phyloP scores from a whole-genome alignment of 2,113 vertebrate genomes.

The Paramisgurnus dabryanus region DNA sequence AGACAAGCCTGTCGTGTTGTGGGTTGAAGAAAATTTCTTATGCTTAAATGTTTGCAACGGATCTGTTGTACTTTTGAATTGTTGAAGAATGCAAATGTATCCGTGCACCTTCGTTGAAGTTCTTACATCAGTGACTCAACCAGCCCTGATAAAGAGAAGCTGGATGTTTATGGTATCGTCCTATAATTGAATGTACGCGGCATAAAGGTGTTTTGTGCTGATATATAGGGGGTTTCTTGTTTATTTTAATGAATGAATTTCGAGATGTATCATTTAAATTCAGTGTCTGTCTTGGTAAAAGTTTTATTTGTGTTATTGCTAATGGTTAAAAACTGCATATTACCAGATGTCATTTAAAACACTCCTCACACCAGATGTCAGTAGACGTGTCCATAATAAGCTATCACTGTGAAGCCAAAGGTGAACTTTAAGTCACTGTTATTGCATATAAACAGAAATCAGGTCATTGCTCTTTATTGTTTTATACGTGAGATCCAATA shows the following conservation, averaged over 20 bases:
- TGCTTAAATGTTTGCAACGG: conserved; percentile 54
- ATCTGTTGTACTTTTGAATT: conserved; percentile 55
- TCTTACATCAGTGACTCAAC: conserved; percentile 32
- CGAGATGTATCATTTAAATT: conserved; percentile 34
- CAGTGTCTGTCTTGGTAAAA: not conserved
- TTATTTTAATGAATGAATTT: conserved; percentile 37
- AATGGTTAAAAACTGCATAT: conserved; percentile 1
- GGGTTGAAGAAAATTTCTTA: conserved; percentile 65
- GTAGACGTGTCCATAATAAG: conserved; percentile 19
- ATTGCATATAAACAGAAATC: conserved; percentile 27
- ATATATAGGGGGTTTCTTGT: conserved; percentile 28
- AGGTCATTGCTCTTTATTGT: conserved; percentile 22
- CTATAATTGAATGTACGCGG: conserved; percentile 49
- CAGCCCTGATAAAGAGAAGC: conserved; percentile 1
- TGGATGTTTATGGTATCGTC: conserved; percentile 6
- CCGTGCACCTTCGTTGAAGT: conserved; percentile 42
- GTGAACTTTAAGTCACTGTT: conserved; percentile 44
- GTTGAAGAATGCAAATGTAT: conserved; percentile 42
- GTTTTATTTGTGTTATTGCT: not conserved
- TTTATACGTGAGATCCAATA: not conserved
- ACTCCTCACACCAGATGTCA: conserved; percentile 23
- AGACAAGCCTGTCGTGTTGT: conserved; percentile 58
- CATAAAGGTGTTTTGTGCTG: conserved; percentile 50
- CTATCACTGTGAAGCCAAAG: conserved; percentile 70
- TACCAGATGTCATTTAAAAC: not conserved